Conservation (phyloP, 1,140 invertebrate genomes). For the Notospermus geniculatus region DNA sequence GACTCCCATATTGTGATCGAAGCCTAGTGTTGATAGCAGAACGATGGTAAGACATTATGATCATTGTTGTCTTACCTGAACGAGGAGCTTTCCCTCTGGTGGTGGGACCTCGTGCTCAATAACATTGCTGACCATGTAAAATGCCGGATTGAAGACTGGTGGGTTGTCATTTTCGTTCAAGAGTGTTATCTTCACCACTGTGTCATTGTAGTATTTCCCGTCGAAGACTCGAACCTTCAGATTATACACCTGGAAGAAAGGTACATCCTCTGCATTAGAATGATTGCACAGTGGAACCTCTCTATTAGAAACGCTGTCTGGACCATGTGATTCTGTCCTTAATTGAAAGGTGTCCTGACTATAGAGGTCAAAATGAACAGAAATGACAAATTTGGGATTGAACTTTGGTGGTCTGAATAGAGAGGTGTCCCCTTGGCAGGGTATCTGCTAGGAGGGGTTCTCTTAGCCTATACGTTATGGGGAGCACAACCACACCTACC, state of each 20-base stretch:
- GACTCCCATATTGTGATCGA: too few relatives aligned
- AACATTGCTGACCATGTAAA: constrained; percentile 75
- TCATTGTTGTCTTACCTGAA: constrained; percentile 27
- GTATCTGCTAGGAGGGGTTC: too few relatives aligned
- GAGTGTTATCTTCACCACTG: constrained; percentile 17
- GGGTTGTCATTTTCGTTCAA: constrained; percentile 22
- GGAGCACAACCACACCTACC: constrained; percentile 72
- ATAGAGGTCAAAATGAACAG: too few relatives aligned
- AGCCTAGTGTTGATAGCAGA: too few relatives aligned
- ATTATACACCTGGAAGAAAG: constrained; percentile 31
- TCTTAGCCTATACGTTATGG: background rate
- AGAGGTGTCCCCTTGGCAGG: too few relatives aligned
- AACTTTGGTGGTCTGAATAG: too few relatives aligned
- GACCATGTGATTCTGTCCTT: background rate
- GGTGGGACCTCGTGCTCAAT: constrained; percentile 72
- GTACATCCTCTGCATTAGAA: background rate
- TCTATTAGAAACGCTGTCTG: constrained; percentile 22
- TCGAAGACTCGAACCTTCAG: constrained; percentile 41
- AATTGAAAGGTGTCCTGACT: too few relatives aligned
- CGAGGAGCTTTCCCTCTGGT: constrained; percentile 26
- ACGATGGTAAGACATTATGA: background rate
- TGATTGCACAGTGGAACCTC: background rate
- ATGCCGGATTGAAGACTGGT: constrained; percentile 51
- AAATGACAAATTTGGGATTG: too few relatives aligned
- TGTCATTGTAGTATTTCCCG: constrained; percentile 27